Conservation (phyloP, 2,797 vertebrate genomes). For the Microcaecilia unicolor region DNA sequence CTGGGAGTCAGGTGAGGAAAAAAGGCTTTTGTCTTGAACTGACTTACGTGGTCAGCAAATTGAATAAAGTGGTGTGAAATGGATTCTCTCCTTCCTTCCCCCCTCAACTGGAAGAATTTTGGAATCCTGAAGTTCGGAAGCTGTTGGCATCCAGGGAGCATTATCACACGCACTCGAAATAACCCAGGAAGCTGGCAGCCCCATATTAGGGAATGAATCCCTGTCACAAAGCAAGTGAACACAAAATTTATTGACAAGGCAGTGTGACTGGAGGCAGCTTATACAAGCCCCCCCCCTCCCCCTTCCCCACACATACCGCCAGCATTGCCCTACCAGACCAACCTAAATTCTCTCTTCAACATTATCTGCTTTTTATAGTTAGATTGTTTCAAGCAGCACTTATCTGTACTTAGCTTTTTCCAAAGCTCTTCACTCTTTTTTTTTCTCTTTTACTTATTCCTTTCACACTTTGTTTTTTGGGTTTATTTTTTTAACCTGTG, state of each 20-base stretch:
- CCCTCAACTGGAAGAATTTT: conserved; percentile 35
- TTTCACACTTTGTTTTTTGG: background rate
- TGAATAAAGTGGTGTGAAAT: too few species aligned
- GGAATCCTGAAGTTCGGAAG: conserved; percentile 45
- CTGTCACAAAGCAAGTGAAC: conserved; percentile 67
- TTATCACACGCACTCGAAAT: conserved; percentile 94
- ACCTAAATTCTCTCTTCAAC: conserved; percentile 10
- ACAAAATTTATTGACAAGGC: conserved; percentile 76
- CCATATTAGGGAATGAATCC: conserved; percentile 93
- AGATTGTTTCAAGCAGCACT: conserved; percentile 12
- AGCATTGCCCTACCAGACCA: too few species aligned
- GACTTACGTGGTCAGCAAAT: too few species aligned
- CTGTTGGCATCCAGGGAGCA: conserved; percentile 63
- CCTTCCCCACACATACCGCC: background rate
- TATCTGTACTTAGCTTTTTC: background rate
- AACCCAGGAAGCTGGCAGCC: conserved; percentile 81
- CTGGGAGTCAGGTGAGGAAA: too few species aligned
- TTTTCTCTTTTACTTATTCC: too few species aligned
- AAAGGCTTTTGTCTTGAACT: too few species aligned
- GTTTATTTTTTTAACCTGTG: too few species aligned
- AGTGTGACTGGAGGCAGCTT: conserved; percentile 49
- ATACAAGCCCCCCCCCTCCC: conserved; percentile 1
- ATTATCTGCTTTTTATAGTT: conserved; percentile 24
- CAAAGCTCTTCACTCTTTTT: too few species aligned
- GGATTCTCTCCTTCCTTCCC: conserved; percentile 11